Base-by-base conservation (phyloP, 1,140 invertebrate genomes). In the Hypsibius dujardini region DNA sequence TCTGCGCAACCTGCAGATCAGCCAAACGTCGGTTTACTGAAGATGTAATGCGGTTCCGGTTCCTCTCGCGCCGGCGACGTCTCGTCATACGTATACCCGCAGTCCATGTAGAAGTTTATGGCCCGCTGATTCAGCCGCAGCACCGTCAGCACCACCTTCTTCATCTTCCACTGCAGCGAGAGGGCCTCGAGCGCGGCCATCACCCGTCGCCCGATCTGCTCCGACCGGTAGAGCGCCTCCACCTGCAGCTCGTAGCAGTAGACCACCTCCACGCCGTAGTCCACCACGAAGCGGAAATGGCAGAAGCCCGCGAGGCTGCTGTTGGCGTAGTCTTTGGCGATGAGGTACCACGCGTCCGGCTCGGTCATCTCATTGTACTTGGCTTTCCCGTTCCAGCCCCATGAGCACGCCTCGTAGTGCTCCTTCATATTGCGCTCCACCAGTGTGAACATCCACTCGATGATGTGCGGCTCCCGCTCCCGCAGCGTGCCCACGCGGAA, bases 241-340 rank as follows among this genome's bases (percentile, higher is more conserved):
- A 92, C 80, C 79, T 92, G 90, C 75, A 92, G 82, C 80, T 92
- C 89, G 80, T 92, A 92, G 79, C 88, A 89, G 78, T 91, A 91
- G 3, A 90, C 76, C 47, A 91, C 88, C 80, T 87, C 84, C 47
- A 84, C 79, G 0, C 84, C 86, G 77, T 86, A 83, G 77, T 91
- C 89, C 74, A 90, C 79, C 76, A 90, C 89, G 81, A 90, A 91
- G 73, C 88, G 81, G 77, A 90, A 91, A 80, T 89, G 87, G 45
- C 85, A 83, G 77, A 87, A 88, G 0, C 84, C 87, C 46, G 88
- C 81, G 46, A 83, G 83, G 74, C 81, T 79, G 1, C 81, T 77
- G 42, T 82, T 75, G 46, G 77, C 76, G 7, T 79, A 78, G 70
- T 79, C 76, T 70, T 74, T 73, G 7, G 83, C 86, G 69, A 88